Conservation (phyloP, 2,888 invertebrate genomes). For the Oscheius sp. region DNA sequence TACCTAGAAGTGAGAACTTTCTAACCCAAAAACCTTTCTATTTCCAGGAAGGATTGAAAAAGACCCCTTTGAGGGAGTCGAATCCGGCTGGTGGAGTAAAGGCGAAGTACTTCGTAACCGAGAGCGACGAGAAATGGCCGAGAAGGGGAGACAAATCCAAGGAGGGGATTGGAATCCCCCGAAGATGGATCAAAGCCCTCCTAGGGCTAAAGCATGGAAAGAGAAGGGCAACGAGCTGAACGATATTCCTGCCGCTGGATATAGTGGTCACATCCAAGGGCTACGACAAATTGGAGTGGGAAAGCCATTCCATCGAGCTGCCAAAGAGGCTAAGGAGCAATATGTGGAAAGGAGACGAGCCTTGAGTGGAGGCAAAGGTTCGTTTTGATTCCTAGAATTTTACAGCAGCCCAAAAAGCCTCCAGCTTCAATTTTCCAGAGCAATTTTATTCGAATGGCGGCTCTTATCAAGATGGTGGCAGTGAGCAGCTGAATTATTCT, state of each 20-base stretch:
- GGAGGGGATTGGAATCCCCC: conserved; percentile 43
- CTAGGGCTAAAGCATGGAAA: conserved; percentile 9
- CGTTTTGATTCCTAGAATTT: too few relatives aligned
- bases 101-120: conserved; percentile 56
- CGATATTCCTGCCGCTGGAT: conserved; percentile 55
- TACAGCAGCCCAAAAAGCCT: too few relatives aligned
- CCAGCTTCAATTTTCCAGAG: conserved; percentile 4
- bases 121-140: conserved; percentile 50
- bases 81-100: conserved; percentile 56
- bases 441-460: conserved; percentile 12
- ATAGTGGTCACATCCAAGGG: conserved; percentile 56
- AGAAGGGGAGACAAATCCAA: conserved; percentile 41
- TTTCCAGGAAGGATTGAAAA: conserved; percentile 42
- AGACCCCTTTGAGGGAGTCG: conserved; percentile 57
- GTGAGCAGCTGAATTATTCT: conserved; percentile 18
- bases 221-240: conserved; percentile 31
- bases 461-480: conserved; percentile 9
- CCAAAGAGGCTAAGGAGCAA: conserved; percentile 55
- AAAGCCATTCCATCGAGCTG: conserved; percentile 55
- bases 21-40: neutral
- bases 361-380: conserved; percentile 20
- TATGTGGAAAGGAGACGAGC: conserved; percentile 45
- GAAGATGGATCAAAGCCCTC: conserved; percentile 14
- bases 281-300: conserved; percentile 50
- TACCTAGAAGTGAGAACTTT: conserved; percentile 44